Evolutionary conservation across 2,888 invertebrate genomes (phyloP).

Genomic region (Melanostoma scalare): DNA sequence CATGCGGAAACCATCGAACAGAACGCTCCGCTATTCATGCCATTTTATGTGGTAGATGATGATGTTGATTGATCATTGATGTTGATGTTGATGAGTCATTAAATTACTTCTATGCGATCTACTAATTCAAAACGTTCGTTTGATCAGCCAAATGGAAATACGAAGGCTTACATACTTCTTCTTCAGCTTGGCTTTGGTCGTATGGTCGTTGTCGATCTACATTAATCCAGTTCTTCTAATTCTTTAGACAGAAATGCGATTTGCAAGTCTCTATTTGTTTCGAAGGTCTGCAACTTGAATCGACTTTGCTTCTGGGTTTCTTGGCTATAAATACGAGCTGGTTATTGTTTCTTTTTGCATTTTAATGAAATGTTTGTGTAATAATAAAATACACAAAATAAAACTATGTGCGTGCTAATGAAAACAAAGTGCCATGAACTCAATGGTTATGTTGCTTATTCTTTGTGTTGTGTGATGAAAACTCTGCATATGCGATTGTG

Average conservation of each 20-base stretch:
- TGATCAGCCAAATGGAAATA: conserved; percentile 47
- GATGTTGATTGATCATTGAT: background rate
- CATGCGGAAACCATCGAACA: conserved; percentile 32
- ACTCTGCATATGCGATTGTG: background rate
- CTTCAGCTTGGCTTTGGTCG: background rate
- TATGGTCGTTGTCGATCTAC: background rate
- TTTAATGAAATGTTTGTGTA: no score
- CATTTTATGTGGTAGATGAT: background rate
- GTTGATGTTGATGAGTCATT: conserved; percentile 36
- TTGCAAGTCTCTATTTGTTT: conserved; percentile 24
- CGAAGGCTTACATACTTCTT: conserved; percentile 17
- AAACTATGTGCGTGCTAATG: conserved; percentile 37
- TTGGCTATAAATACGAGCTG: background rate
- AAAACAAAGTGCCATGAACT: conserved; percentile 58
- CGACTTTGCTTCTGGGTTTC: background rate
- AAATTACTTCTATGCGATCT: conserved; percentile 12
- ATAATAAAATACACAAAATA: background rate
- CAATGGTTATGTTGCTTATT: conserved; percentile 32
- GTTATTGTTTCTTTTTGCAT: background rate
- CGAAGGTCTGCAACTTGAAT: conserved; percentile 39
- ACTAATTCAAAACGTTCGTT: conserved; percentile 23
- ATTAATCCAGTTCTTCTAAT: background rate
- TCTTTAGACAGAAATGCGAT: conserved; percentile 21
- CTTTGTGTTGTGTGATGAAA: conserved; percentile 6
- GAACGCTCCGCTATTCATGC: background rate